Conservation (phyloP, 2,797 vertebrate species). For the Loriculus beryllinus region DNA sequence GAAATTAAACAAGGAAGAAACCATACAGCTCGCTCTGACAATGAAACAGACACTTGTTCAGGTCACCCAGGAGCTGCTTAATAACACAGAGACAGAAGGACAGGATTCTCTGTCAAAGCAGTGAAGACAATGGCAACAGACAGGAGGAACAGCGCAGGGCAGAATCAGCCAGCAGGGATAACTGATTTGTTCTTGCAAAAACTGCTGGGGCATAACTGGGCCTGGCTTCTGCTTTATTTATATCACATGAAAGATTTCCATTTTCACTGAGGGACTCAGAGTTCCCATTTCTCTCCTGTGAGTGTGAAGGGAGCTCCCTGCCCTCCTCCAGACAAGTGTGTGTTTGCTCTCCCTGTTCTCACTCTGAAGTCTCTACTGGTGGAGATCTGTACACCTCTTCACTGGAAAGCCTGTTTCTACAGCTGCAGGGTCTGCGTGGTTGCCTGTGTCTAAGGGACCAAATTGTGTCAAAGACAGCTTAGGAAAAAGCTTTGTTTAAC, state of each 20-base stretch:
- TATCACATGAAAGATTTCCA: neutral
- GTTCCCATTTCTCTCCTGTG: neutral
- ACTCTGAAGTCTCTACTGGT: neutral
- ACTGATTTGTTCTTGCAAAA: neutral
- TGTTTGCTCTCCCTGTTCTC: neutral
- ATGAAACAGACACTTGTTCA: neutral
- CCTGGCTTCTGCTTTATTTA: neutral
- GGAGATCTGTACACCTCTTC: neutral
- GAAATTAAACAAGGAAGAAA: conserved; percentile 17
- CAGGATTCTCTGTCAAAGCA: neutral
- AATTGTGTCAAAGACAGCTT: neutral
- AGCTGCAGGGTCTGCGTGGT: neutral
- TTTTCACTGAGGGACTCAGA: neutral
- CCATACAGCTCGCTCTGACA: neutral
- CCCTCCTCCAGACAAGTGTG: neutral
- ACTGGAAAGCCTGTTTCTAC: neutral
- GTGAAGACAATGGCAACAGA: neutral
- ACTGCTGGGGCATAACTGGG: neutral
- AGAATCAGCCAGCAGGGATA: neutral
- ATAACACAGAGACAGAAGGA: neutral
- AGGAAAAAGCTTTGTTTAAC: neutral
- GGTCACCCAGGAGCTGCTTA: neutral
- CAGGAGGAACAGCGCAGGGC: neutral
- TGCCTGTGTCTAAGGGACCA: neutral
- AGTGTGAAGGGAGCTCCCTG: accelerated